Evolutionary conservation across 2,113 vertebrate species (phyloP), one percentile per base, ranked within the genome.

Genomic region (Variabilichromis moorii): DNA sequence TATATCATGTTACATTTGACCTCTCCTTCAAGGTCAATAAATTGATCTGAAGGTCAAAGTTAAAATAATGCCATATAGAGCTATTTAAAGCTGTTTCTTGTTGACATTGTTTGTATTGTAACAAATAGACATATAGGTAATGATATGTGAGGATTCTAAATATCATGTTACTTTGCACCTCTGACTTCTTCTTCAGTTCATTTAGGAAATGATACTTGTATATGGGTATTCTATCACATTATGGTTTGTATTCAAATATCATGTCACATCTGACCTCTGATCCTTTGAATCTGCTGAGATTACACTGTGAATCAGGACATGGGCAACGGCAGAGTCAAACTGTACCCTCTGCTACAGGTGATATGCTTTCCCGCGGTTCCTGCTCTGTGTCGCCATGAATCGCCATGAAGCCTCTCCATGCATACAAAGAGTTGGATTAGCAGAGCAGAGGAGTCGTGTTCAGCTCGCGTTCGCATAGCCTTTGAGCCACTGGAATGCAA

Each of bases 401-500:
- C 35, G 90, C 61, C 88, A 88, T 53, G 73, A 88, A 80, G 42
- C 71, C 54, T 53, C 53, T 80, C 37, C 82, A 80, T 24, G 8
- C 88, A 88, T 87, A 92, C 88, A 92, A 79, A 87, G 81, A 84
- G 82, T 50, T 85, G 81, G 91, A 94, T 94, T 94, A 95, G 85
- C 86, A 86, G 84, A 89, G 84, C 80, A 84, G 84, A 83, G 28
- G 81, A 91, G 45, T 83, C 45, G 8, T 93, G 92, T 93, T 93
- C 92, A 91, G 89, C 95, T 95, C 86, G 88, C 84, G 92, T 91
- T 88, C 47, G 79, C 91, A 81, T 85, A 88, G 87, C 88, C 92
- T 89, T 84, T 86, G 57, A 89, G 86, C 61, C 61, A 21, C 40
- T 73, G 50, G 53, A 66, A 90, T 82, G 88, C 81, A 89, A 83